Base-by-base conservation (phyloP, 2,797 vertebrate species). In the Microctenopoma lineatum region DNA sequence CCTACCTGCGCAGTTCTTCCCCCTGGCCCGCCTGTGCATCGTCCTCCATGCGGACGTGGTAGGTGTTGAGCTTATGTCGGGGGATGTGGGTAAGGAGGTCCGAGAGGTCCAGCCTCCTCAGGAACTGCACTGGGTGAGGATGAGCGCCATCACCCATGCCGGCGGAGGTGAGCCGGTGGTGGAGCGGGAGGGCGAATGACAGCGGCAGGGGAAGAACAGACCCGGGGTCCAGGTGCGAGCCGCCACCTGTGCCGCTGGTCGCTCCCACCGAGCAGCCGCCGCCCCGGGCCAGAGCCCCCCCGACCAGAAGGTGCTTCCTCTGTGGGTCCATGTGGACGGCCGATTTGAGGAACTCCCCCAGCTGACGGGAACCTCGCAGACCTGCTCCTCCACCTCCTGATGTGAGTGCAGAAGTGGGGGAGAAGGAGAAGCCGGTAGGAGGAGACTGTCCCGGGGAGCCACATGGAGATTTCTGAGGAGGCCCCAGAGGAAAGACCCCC, bases 41-140 rank as follows among this genome's bases (percentile, higher is more conserved):
- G 0, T 99, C 98, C 92, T 99, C 98, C 98, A 99, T 98, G 59
- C 97, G 95, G 60, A 99, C 98, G 0, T 99, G 98, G 90, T 99
- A 99, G 67, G 98, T 98, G 95, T 99, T 99, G 85, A 99, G 86
- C 84, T 99, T 99, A 68, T 99, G 98, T 68, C 97, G 94, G 12
- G 98, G 97, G 84, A 99, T 92, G 88, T 98, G 97, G 18, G 97
- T 90, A 59, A 99, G 95, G 69, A 99, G 95, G 92, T 99, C 98
- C 0, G 97, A 97, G 8, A 99, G 96, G 93, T 99, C 98, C 70
- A 99, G 95, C 91, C 98, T 95, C 84, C 97, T 93, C 75, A 99
- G 90, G 87, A 99, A 99, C 91, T 98, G 97, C 73, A 99, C 96
- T 0, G 97, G 96, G 72, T 90, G 89, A 27, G 90, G 54, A 76